Evolutionary conservation across 2,797 vertebrate genomes (phyloP).

Genomic region (Perodicticus potto): DNA sequence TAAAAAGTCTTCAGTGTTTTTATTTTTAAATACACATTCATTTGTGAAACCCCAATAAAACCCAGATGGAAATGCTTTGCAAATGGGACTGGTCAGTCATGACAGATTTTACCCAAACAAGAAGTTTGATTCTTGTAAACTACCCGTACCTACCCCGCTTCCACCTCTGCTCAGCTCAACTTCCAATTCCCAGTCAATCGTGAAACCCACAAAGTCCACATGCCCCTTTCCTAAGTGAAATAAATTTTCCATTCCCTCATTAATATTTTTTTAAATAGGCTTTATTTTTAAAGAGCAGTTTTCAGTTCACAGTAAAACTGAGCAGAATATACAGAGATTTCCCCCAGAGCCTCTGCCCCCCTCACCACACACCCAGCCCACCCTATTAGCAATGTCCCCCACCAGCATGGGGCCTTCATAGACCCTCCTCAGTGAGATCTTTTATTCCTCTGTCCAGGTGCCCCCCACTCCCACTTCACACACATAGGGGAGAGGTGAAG

Average conservation of each 20-base stretch:
- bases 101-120: conserved; percentile 46
- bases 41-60: conserved; percentile 70
- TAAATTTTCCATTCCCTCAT: neutral
- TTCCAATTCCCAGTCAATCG: conserved; percentile 35
- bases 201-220: neutral
- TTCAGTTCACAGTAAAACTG: neutral
- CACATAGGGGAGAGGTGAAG: neutral
- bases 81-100: conserved; percentile 50
- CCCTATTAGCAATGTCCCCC: neutral
- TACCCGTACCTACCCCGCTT: neutral
- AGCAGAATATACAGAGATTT: neutral
- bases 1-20: conserved; percentile 52
- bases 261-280: neutral
- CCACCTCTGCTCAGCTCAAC: neutral
- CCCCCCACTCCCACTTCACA: neutral
- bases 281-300: conserved; percentile 60
- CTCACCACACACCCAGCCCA: too few species aligned
- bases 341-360: too few species aligned
- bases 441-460: neutral
- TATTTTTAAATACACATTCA: conserved; percentile 56
- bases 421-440: neutral
- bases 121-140: conserved; percentile 43
- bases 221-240: neutral
- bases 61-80: conserved; percentile 65
- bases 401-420: neutral